Evolutionary conservation across 2,797 vertebrate species (phyloP).

Genomic region (Chrysocyon brachyurus): DNA sequence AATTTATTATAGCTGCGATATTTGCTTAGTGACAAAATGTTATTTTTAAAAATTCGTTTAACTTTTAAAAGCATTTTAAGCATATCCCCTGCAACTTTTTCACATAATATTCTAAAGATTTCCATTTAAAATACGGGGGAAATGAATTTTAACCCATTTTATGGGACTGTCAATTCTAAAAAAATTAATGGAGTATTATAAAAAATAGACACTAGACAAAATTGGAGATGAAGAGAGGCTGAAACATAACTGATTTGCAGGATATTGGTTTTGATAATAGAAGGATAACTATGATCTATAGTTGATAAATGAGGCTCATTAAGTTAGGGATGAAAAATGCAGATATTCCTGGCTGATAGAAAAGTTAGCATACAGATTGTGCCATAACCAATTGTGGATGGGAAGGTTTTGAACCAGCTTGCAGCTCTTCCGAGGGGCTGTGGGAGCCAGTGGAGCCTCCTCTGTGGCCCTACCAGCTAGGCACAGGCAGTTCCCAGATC

Average conservation of each 20-base stretch:
- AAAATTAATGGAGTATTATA: conserved; percentile 68
- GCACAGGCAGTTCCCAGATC: background rate
- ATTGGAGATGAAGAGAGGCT: conserved; percentile 68
- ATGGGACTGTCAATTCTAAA: conserved; percentile 40
- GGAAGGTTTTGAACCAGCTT: background rate
- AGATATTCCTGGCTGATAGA: background rate
- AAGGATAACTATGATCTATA: conserved; percentile 77
- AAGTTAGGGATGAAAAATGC: conserved; percentile 59
- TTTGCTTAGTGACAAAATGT: conserved; percentile 39
- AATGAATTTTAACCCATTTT: conserved; percentile 71
- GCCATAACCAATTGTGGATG: background rate
- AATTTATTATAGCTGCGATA: conserved; percentile 20
- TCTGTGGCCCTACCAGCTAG: background rate
- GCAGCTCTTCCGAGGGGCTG: background rate
- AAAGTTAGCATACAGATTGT: background rate
- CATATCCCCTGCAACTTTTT: conserved; percentile 37
- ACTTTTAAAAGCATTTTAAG: conserved; percentile 58
- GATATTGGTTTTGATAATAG: conserved; percentile 82
- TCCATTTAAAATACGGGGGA: conserved; percentile 58
- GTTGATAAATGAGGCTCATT: conserved; percentile 81
- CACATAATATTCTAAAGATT: conserved; percentile 48
- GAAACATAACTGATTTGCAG: conserved; percentile 79
- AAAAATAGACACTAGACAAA: conserved; percentile 73
- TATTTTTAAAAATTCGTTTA: conserved; percentile 26
- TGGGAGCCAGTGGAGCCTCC: background rate